A percentile compares a stretch with the other conserved stretches of the same genome.
Conservation (phyloP, 2,113 vertebrate genomes). For the Octodon degus region DNA sequence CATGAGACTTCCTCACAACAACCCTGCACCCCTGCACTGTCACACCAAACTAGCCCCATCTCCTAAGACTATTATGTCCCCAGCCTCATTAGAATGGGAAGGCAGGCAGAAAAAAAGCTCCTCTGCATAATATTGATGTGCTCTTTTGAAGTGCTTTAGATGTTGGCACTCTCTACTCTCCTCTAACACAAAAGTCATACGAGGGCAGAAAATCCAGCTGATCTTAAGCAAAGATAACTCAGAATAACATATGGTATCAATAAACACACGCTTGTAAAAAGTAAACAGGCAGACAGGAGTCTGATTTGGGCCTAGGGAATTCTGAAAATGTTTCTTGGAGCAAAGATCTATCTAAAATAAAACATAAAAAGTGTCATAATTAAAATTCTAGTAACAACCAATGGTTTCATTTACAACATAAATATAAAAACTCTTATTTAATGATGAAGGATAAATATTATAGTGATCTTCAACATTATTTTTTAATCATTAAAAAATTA, state of each 20-base stretch:
- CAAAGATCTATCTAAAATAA: conserved; percentile 69
- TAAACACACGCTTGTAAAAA: conserved; percentile 70
- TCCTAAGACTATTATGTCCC: neutral
- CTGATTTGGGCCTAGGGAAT: conserved; percentile 55
- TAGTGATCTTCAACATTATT: neutral
- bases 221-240: conserved; percentile 60
- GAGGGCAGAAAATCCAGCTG: conserved; percentile 65
- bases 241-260: conserved; percentile 71
- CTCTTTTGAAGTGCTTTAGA: conserved; percentile 62
- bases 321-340: conserved; percentile 61
- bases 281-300: conserved; percentile 62
- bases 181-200: conserved; percentile 58
- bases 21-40: too few relatives aligned
- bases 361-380: conserved; percentile 50
- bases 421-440: conserved; percentile 33
- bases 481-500: conserved; percentile 50
- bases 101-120: neutral
- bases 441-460: conserved; percentile 34
- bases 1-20: neutral
- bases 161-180: conserved; percentile 32
- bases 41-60: neutral
- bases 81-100: neutral
- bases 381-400: conserved; percentile 50
- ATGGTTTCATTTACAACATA: conserved; percentile 54
- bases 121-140: neutral